A percentile compares a stretch with the other conserved stretches of the same genome.
phyloP scores from a whole-genome alignment of 2,888 invertebrate genomes.

The Mechanitis messenoides region DNA sequence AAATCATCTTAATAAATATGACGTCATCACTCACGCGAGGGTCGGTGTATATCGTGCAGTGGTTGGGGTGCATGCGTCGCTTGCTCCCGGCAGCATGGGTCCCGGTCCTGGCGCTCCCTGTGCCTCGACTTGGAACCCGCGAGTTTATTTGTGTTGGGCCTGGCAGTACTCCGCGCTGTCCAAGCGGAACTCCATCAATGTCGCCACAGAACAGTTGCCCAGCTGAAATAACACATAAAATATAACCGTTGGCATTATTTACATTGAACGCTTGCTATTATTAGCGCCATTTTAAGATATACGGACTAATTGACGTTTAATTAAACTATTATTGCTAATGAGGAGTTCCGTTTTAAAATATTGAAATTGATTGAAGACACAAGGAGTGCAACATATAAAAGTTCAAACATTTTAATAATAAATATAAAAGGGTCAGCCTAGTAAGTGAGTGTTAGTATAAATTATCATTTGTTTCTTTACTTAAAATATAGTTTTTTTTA shows the following conservation, averaged over 20 bases:
- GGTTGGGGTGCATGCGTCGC: constrained; percentile 56
- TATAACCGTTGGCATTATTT: constrained; percentile 18
- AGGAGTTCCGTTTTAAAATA: constrained; percentile 14
- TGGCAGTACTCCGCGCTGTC: constrained; percentile 99
- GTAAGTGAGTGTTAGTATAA: too few relatives aligned
- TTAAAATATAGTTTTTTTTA: too few relatives aligned
- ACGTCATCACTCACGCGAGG: constrained; percentile 46
- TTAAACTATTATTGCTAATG: constrained; percentile 11
- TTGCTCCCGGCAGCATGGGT: constrained; percentile 68
- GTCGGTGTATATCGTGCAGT: constrained; percentile 55
- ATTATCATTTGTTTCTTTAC: too few relatives aligned
- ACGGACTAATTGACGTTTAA: constrained; percentile 13
- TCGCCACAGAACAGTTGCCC: constrained; percentile 91
- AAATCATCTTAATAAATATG: not conserved
- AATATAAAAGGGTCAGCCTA: too few relatives aligned
- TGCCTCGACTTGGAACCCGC: constrained; percentile 53
- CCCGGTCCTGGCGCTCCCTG: constrained; percentile 49
- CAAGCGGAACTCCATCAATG: constrained; percentile 98
- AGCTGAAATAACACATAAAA: constrained; percentile 78
- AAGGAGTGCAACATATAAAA: too few relatives aligned
- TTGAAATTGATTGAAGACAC: constrained; percentile 12
- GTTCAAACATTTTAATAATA: too few relatives aligned
- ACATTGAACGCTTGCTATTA: constrained; percentile 14
- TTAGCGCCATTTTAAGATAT: constrained; percentile 12
- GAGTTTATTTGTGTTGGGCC: constrained; percentile 96